A percentile compares a stretch with the other conserved stretches of the same genome.
phyloP scores from a whole-genome alignment of 2,888 invertebrate genomes.

The Penaeus monodon region DNA sequence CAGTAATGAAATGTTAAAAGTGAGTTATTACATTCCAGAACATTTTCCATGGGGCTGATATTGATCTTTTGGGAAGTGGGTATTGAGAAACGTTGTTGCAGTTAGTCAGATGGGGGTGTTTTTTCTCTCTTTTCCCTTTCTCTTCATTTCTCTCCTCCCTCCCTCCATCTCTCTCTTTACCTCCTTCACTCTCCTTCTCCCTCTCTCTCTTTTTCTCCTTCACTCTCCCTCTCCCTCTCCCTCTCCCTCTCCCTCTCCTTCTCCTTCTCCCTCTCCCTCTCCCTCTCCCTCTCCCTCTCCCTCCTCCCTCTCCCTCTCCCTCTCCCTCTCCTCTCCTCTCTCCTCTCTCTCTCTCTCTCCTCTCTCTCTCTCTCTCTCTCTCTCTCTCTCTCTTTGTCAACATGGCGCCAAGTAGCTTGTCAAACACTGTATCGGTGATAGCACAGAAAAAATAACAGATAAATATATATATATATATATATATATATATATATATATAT shows the following conservation, averaged over 20 bases:
- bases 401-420: no score
- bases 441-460: not conserved
- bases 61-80: no score
- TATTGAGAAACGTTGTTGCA: no score
- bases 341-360: not conserved
- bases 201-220: not conserved
- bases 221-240: not conserved
- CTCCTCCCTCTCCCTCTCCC: not conserved
- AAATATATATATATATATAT: constrained; percentile 16
- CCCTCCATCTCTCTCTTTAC: not conserved
- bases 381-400: not conserved
- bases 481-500: constrained; percentile 35
- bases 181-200: not conserved
- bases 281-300: not conserved
- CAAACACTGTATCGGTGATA: no score
- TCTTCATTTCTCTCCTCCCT: not conserved
- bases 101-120: no score
- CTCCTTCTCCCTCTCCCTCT: not conserved
- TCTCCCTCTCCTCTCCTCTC: not conserved
- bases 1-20: no score
- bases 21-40: no score
- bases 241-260: not conserved
- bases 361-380: not conserved
- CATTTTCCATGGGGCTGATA: no score
- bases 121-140: not conserved